These are phyloP conservation scores for Phenacoccus solenopsis DNA, from an alignment of 1,140 invertebrate genomes.

Conservation along the genomic window DNA sequence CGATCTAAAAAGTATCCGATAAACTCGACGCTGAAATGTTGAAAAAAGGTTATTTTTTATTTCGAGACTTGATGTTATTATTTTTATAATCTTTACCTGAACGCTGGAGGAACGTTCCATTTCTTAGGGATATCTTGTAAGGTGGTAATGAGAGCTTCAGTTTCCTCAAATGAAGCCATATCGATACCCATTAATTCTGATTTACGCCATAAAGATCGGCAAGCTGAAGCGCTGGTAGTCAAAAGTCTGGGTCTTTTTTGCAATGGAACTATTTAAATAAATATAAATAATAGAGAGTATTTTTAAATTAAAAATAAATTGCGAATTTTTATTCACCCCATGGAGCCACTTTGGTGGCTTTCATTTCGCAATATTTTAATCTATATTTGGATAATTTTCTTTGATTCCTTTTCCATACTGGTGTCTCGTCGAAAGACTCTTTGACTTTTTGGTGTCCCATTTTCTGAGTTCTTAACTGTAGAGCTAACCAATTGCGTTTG, in stretches of 20 bases:
- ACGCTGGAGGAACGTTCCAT: constrained; percentile 85
- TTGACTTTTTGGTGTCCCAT: constrained; percentile 41
- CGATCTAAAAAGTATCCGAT: constrained; percentile 86
- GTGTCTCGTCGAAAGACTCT: constrained; percentile 39
- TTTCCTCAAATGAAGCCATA: constrained; percentile 57
- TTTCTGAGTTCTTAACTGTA: constrained; percentile 67
- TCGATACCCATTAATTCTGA: constrained; percentile 83
- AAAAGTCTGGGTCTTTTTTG: constrained; percentile 85
- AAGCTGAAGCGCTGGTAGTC: constrained; percentile 79
- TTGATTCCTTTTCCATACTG: constrained; percentile 59
- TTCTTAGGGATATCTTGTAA: constrained; percentile 77
- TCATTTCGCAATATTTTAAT: constrained; percentile 57
- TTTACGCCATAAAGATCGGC: constrained; percentile 67
- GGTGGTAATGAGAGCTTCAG: constrained; percentile 63
- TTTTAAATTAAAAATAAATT: constrained; percentile 19
- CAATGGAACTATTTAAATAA: constrained; percentile 56
- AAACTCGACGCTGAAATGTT: constrained; percentile 67
- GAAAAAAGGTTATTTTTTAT: not conserved
- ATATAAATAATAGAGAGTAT: not conserved
- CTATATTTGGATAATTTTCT: constrained; percentile 63
- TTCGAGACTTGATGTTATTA: not conserved
- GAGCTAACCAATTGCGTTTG: constrained; percentile 75
- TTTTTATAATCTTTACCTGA: constrained; percentile 32
- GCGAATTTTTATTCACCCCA: constrained; percentile 55
- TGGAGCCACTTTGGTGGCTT: constrained; percentile 58